A percentile compares a stretch with the other conserved stretches of the same genome.
These are phyloP conservation scores for Staurois parvus DNA, from an alignment of 2,797 vertebrate genomes.

Conservation along the genomic window DNA sequence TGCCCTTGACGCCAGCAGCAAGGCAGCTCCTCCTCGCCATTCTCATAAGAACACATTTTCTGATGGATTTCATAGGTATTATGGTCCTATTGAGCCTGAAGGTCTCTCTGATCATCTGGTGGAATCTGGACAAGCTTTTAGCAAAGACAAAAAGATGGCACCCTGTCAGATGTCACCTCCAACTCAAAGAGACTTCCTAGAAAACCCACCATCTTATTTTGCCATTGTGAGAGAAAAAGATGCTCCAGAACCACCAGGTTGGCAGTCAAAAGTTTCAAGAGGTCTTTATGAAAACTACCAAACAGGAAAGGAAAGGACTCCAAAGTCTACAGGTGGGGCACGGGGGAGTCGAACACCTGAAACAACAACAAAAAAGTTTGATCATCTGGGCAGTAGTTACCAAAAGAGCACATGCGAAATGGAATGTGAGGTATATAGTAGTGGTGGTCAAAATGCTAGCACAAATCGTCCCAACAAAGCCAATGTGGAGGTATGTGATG, in stretches of 20 bases:
- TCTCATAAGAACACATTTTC: slow-evolving; percentile 74
- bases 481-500: slow-evolving; percentile 62
- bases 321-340: slow-evolving; percentile 49
- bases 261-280: slow-evolving; percentile 64
- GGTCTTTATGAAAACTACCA: slow-evolving; percentile 66
- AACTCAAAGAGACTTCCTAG: slow-evolving; percentile 79
- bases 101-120: slow-evolving; percentile 81
- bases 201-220: slow-evolving; percentile 89
- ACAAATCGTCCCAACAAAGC: slow-evolving; percentile 64
- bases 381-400: slow-evolving; percentile 76
- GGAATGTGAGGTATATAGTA: slow-evolving; percentile 60
- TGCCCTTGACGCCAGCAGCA: slow-evolving; percentile 62
- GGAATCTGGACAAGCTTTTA: slow-evolving; percentile 82
- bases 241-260: slow-evolving; percentile 61
- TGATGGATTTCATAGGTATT: slow-evolving; percentile 92
- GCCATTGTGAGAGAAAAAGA: slow-evolving; percentile 85
- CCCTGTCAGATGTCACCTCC: slow-evolving; percentile 83
- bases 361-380: slow-evolving; percentile 76
- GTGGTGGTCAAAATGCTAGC: slow-evolving; percentile 56
- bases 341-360: slow-evolving; percentile 59
- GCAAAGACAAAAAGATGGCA: slow-evolving; percentile 80
- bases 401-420: slow-evolving; percentile 71
- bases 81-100: slow-evolving; percentile 93
- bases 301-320: slow-evolving; percentile 60
- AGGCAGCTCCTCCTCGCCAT: slow-evolving; percentile 62